Evolutionary conservation across 2,888 invertebrate genomes (phyloP).

Genomic region (Caenorhabditis imperialis): DNA sequence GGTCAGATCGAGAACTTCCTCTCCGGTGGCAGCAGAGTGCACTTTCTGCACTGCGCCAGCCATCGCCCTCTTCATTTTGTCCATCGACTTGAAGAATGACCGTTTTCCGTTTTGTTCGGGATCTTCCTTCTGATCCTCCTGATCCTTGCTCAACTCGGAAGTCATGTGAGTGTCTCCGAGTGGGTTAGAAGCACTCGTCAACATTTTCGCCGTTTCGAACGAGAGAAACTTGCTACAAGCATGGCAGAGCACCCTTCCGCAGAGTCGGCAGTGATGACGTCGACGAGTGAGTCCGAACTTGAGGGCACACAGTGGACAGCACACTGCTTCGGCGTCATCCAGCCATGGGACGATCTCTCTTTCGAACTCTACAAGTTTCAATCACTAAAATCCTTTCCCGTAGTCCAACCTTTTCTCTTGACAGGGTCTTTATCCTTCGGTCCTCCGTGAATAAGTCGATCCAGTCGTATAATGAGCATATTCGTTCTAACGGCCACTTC

Average conservation of each 20-base stretch:
- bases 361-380: constrained; percentile 81
- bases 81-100: constrained; percentile 54
- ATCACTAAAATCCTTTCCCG: not conserved
- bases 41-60: constrained; percentile 53
- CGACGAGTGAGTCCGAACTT: constrained; percentile 86
- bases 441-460: constrained; percentile 89
- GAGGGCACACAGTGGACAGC: constrained; percentile 92
- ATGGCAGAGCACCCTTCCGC: constrained; percentile 77
- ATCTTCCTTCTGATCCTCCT: constrained; percentile 7
- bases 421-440: constrained; percentile 81
- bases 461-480: constrained; percentile 91
- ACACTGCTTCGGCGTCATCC: constrained; percentile 89
- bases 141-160: not conserved
- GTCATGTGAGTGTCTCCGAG: constrained; percentile 54
- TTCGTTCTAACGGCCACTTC: constrained; percentile 94
- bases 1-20: constrained; percentile 78
- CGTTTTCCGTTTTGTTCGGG: constrained; percentile 2
- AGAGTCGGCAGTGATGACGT: constrained; percentile 95
- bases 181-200: constrained; percentile 81
- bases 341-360: constrained; percentile 89
- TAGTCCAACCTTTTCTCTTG: constrained; percentile 77
- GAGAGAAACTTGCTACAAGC: constrained; percentile 76
- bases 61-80: constrained; percentile 58
- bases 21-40: constrained; percentile 53
- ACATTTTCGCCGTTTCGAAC: constrained; percentile 80